These are phyloP conservation scores for Scaptomyza hsui DNA, from an alignment of 1,140 invertebrate species.

Conservation along the genomic window DNA sequence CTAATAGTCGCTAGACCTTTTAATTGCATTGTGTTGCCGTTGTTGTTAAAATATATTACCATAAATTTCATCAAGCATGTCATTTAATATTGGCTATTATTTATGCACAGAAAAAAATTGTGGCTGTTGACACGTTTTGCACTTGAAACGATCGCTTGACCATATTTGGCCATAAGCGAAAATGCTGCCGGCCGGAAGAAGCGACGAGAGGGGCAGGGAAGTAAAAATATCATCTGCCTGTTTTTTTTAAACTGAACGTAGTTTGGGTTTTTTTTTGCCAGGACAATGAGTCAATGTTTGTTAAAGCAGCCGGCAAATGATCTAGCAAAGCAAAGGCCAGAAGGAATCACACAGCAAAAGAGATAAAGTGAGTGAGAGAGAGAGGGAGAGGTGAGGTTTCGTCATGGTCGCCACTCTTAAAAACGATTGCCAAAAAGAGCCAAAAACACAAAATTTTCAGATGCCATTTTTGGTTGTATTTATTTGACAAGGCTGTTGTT, in stretches of 20 bases:
- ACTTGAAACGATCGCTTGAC: conserved; percentile 46
- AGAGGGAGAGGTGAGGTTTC: background rate
- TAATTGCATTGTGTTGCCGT: background rate
- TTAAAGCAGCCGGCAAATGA: conserved; percentile 32
- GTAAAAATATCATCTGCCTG: conserved; percentile 24
- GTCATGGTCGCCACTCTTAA: conserved; percentile 63
- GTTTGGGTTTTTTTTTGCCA: conserved; percentile 39
- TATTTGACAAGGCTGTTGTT: conserved; percentile 24
- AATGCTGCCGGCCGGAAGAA: conserved; percentile 38
- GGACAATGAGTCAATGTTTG: conserved; percentile 62
- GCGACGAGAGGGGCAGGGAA: background rate
- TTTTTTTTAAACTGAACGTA: conserved; percentile 4
- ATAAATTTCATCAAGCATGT: conserved; percentile 35
- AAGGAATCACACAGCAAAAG: background rate
- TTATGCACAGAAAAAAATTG: conserved; percentile 35
- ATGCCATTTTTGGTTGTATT: conserved; percentile 65
- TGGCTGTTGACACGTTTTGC: conserved; percentile 35
- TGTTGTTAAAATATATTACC: conserved; percentile 29
- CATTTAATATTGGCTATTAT: conserved; percentile 61
- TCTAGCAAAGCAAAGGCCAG: conserved; percentile 10
- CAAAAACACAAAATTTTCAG: conserved; percentile 38
- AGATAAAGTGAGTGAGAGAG: background rate
- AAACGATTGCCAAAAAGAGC: conserved; percentile 63
- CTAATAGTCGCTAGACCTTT: background rate
- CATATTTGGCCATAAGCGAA: conserved; percentile 48